Evolutionary conservation across 2,888 invertebrate genomes (phyloP).

Genomic region (Nebria brevicollis): DNA sequence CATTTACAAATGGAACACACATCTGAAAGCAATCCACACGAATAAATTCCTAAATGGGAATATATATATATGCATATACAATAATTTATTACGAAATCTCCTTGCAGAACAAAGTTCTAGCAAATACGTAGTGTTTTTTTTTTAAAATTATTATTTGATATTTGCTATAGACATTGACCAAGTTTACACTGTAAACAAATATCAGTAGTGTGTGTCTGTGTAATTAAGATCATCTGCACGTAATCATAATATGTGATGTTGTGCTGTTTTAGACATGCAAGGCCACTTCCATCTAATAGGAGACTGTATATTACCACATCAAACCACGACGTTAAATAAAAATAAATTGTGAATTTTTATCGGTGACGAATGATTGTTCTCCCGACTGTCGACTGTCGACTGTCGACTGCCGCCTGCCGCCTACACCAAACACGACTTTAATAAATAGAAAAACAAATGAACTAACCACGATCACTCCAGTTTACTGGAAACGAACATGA

Average conservation of each 20-base stretch:
- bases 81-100: no score
- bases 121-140: not conserved
- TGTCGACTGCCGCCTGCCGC: no score
- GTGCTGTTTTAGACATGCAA: conserved; percentile 1
- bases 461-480: no score
- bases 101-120: not conserved
- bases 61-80: no score
- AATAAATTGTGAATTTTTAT: not conserved
- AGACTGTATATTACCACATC: not conserved
- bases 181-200: not conserved
- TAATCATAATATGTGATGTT: not conserved
- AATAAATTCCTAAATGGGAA: not conserved
- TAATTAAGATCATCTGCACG: not conserved
- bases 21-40: not conserved
- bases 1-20: not conserved
- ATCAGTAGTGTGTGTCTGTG: not conserved
- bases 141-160: not conserved
- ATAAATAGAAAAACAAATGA: no score
- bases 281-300: not conserved
- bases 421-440: no score
- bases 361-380: not conserved
- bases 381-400: no score
- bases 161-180: not conserved
- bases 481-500: no score
- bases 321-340: not conserved